phyloP scores from a whole-genome alignment of 2,797 vertebrate genomes.

The Sebastes dallii region DNA sequence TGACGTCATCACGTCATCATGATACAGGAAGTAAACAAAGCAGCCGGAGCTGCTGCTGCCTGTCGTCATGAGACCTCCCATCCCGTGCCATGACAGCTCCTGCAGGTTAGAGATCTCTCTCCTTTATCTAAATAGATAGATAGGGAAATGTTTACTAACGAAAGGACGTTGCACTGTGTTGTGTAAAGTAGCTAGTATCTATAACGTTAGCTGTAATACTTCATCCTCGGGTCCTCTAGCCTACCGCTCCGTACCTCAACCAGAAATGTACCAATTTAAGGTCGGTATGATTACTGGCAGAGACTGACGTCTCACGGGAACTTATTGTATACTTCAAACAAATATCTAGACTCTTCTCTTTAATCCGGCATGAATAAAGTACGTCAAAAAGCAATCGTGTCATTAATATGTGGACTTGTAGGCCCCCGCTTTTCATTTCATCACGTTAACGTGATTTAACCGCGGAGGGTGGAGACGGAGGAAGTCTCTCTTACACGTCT shows the following conservation, averaged over 20 bases:
- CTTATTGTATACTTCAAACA: neutral
- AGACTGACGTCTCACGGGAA: no score
- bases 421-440: no score
- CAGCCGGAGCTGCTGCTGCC: neutral
- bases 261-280: neutral
- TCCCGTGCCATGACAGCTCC: neutral
- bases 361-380: neutral
- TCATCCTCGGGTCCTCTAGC: neutral
- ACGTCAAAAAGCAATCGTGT: accelerated
- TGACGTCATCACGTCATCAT: slow-evolving; percentile 38
- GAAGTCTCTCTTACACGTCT: no score
- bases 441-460: neutral
- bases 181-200: neutral
- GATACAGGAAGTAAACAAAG: slow-evolving; percentile 73
- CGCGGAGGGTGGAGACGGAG: neutral
- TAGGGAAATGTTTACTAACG: accelerated
- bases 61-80: neutral
- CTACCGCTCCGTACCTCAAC: neutral
- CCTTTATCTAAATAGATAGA: neutral
- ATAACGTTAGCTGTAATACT: neutral
- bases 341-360: accelerated
- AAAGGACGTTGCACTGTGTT: neutral
- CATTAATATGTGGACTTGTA: neutral
- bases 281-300: neutral
- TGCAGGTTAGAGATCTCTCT: neutral